Conservation (phyloP, 2,113 vertebrate species). For the Daphoenositta chrysoptera region DNA sequence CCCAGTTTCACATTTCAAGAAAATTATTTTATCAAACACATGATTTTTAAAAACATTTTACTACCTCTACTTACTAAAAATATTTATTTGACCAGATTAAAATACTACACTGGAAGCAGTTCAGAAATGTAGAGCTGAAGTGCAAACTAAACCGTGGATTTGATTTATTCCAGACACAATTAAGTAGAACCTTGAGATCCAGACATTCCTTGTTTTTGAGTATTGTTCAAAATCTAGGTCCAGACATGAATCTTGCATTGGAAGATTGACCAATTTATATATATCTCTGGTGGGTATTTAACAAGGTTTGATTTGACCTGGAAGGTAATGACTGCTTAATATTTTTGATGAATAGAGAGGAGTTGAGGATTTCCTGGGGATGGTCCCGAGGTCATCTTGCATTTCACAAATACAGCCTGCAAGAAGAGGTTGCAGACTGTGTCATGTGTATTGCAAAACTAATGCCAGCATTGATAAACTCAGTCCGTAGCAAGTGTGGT, state of each 20-base stretch:
- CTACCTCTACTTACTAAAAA: not conserved
- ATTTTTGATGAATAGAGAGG: not conserved
- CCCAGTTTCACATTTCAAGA: not conserved
- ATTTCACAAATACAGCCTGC: not conserved
- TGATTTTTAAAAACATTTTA: not conserved
- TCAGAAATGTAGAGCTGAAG: not conserved
- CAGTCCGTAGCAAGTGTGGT: not conserved
- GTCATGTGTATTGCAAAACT: not conserved
- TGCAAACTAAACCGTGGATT: not conserved
- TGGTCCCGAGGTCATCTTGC: not conserved
- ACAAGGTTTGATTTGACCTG: not conserved
- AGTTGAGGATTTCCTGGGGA: not conserved
- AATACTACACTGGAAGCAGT: not conserved
- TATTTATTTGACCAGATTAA: not conserved
- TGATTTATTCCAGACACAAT: constrained; percentile 15
- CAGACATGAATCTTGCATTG: not conserved
- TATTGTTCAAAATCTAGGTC: not conserved
- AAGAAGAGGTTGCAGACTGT: not conserved
- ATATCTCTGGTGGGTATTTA: not conserved
- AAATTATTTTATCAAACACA: not conserved
- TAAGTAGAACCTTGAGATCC: not conserved
- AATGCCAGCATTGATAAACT: not conserved
- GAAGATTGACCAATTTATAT: not conserved
- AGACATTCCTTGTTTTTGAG: constrained; percentile 13
- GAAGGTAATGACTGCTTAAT: not conserved